These are phyloP conservation scores for Drosophila micromelanica DNA, from an alignment of 1,140 invertebrate species.

Conservation along the genomic window DNA sequence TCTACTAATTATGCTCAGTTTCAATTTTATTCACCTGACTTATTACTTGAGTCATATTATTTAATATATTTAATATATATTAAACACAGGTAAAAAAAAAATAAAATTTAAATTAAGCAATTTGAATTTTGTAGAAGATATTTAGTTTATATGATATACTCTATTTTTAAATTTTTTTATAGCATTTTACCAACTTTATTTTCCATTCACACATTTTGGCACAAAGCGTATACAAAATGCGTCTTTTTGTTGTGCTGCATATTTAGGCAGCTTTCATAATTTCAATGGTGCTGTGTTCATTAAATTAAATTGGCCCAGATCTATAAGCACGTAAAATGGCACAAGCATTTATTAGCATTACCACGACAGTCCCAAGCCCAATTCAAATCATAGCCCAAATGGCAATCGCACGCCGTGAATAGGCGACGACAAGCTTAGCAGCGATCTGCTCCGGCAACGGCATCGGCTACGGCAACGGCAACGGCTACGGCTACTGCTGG, in stretches of 20 bases:
- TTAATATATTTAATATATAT: too few species aligned
- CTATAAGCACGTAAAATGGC: constrained; percentile 74
- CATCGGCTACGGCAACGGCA: not conserved
- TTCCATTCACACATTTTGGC: not conserved
- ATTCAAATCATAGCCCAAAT: constrained; percentile 31
- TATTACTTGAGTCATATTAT: too few species aligned
- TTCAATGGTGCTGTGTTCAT: constrained; percentile 45
- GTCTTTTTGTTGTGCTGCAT: constrained; percentile 25
- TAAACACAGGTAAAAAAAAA: too few species aligned
- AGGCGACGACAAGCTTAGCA: constrained; percentile 59
- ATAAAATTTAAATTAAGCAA: too few species aligned
- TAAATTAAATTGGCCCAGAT: constrained; percentile 74
- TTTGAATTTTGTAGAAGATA: too few species aligned
- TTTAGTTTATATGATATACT: too few species aligned
- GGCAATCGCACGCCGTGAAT: constrained; percentile 61
- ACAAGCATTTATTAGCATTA: constrained; percentile 31
- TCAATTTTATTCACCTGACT: too few species aligned
- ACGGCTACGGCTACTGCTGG: not conserved
- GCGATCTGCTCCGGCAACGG: constrained; percentile 24
- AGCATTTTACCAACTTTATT: not conserved
- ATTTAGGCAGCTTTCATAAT: constrained; percentile 38
- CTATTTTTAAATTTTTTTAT: too few species aligned
- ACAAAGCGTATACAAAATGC: constrained; percentile 4
- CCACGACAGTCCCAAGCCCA: constrained; percentile 55
- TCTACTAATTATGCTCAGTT: too few species aligned